Base-by-base conservation (phyloP, 1,140 invertebrate genomes). In the Drosophila miranda region DNA sequence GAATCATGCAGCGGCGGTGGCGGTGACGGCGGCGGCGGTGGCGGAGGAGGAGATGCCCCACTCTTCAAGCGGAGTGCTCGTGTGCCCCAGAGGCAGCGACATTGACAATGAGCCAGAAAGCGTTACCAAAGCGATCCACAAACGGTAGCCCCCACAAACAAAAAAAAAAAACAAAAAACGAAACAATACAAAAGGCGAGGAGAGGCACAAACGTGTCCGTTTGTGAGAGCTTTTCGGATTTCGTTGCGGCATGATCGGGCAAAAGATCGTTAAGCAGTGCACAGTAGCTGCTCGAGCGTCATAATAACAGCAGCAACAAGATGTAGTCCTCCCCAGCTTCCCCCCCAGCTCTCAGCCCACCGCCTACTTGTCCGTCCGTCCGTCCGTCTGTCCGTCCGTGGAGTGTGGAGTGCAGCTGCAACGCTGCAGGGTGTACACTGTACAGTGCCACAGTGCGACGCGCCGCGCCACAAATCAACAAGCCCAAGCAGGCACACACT, bases 271-370 rank as follows among this genome's bases (percentile, higher is more conserved):
- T 87, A 87, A 87, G 78, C 78, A 78, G 62, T 87, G 82, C 82
- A 87, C 82, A 87, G 82, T 87, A 87, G 82, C 82, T 87, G 75
- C 78, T 82, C 69, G 75, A 87, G 82, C 82, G 78, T 87, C 82
- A 87, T 87, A 87, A 87, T 87, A 87, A 87, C 78, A 81, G 82
- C 82, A 87, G 76, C 82, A 87, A 87, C 82, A 87, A 86, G 75
- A 79, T 83, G 79, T 83, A 67, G 60, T 28, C 28, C 61, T 71
- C 55, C 41, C 26, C 16, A 16, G 0, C 4, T 19, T 14, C 23
- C 9, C 21, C 4, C 5, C 23, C 4, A 3, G 6, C 14, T 11
- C n/a, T 6, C 49, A 49, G 21, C 66, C 56, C 69, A 49, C 64
- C 64, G 63, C 62, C 64, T 56, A 68, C 64, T 67, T 48, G 64